Evolutionary conservation across 2,797 vertebrate genomes (phyloP).

Genomic region (Alfaro cultratus): DNA sequence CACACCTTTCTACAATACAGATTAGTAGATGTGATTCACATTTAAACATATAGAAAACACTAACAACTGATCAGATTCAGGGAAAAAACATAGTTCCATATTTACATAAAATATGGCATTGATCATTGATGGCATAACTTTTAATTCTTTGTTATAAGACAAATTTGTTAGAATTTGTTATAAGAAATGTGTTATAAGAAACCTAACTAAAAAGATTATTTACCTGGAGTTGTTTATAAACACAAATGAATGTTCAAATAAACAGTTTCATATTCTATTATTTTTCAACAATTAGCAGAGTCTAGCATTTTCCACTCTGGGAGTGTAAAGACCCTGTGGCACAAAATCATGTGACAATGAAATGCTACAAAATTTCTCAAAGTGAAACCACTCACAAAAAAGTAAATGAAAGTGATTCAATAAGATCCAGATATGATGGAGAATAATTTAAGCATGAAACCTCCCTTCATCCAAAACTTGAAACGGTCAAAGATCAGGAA

Average conservation of each 20-base stretch:
- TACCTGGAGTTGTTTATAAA: background rate
- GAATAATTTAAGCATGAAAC: background rate
- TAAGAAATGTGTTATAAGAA: no score
- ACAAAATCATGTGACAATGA: background rate
- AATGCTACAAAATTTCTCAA: background rate
- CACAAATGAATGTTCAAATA: background rate
- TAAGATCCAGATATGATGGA: background rate
- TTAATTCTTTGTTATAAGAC: background rate
- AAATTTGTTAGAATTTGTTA: no score
- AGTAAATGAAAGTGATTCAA: background rate
- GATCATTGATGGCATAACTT: background rate
- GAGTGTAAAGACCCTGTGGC: background rate
- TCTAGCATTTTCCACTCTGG: background rate
- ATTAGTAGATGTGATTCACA: background rate
- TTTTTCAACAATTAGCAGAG: background rate
- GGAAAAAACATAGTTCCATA: background rate
- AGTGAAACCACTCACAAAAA: background rate
- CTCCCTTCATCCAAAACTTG: background rate
- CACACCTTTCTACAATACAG: background rate
- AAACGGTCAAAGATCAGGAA: background rate
- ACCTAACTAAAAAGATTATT: background rate
- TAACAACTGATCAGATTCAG: background rate
- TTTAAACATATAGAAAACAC: background rate
- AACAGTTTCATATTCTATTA: background rate
- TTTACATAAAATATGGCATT: background rate